Conservation (phyloP, 2,797 vertebrate genomes). For the Trachops cirrhosus region DNA sequence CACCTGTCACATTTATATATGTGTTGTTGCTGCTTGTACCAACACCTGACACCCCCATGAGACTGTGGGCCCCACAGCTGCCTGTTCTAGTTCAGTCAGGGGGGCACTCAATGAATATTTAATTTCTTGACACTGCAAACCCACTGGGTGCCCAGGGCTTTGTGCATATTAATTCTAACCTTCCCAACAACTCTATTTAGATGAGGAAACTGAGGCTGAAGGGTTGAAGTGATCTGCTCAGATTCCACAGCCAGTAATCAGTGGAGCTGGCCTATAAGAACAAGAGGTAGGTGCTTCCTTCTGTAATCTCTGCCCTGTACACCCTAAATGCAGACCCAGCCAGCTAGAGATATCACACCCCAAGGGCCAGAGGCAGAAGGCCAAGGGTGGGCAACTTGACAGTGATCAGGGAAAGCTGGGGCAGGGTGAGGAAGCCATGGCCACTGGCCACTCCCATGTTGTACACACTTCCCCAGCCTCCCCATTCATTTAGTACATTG, state of each 20-base stretch:
- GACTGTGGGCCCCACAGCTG: neutral
- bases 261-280: neutral
- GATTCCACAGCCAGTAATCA: neutral
- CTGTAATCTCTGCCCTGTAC: neutral
- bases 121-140: neutral
- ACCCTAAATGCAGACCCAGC: neutral
- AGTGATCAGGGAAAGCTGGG: neutral
- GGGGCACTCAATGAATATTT: neutral
- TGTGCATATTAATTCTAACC: neutral
- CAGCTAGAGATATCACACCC: neutral
- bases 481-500: neutral
- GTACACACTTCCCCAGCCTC: neutral
- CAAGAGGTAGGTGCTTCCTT: neutral
- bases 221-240: neutral
- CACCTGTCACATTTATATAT: neutral
- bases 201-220: neutral
- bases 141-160: neutral
- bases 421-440: neutral
- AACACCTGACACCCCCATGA: neutral
- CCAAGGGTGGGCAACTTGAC: neutral
- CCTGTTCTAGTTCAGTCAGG: neutral
- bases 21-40: neutral
- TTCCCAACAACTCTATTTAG: neutral
- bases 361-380: neutral
- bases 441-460: neutral